Base-by-base conservation (phyloP, 2,797 vertebrate genomes). In the Poecilia picta region DNA sequence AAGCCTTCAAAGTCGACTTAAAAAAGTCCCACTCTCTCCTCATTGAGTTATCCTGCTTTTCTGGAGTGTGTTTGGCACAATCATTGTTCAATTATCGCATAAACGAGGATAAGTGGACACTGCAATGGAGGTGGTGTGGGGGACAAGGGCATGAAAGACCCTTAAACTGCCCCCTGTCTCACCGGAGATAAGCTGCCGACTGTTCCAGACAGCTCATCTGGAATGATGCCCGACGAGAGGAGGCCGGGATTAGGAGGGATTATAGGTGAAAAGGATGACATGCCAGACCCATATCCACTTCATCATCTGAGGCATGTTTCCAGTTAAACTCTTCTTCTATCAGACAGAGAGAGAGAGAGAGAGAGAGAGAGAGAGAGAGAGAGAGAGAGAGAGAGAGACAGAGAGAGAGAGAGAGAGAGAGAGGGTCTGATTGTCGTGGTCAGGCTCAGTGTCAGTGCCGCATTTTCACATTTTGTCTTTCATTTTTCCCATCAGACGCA, bases 251-350 rank as follows among this genome's bases (percentile, higher is more conserved):
- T 87, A 88, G 68, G 55, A 55, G 0, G 76, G 81, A 85, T 90
- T 87, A 88, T 46, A 53, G 68, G 53, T 78, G 70, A 80, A 71
- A 46, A 57, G 62, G 43, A 83, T 41, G 70, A 51, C 51, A 82
- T 74, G 70, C 77, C 83, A 84, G 43, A 57, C 53, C 46, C 47
- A 77, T 83, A 78, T 84, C 77, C 72, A 77, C 74, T 83, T 86
- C 85, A 87, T 87, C 75, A 79, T 87, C 45, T 39, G 45, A 79
- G 47, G 57, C 74, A 82, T 88, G 81, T 80, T 86, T 89, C 80
- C 78, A 86, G 74, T 86, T 79, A 82, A 43, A 71, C 12, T 18
- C 47, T 53, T 75, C 83, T 80, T 87, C 89, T 51, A 87, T 82
- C 77, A 79, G 43, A 82, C 4, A 55, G 49, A 39, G 31, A 88